These are phyloP conservation scores for Calameuta filiformis DNA, from an alignment of 2,888 invertebrate genomes.

Conservation along the genomic window DNA sequence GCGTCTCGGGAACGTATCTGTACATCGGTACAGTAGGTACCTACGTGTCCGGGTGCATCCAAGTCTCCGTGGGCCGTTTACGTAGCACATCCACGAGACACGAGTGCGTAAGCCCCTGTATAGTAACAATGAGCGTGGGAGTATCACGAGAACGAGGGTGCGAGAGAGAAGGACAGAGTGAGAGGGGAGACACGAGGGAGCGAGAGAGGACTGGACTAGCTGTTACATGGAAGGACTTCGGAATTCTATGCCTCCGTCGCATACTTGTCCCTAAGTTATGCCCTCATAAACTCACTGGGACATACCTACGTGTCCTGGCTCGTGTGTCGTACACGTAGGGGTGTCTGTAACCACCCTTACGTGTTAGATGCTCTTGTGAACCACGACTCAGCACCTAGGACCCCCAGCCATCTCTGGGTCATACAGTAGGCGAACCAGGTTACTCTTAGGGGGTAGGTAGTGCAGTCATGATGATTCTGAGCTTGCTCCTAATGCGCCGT, in stretches of 20 bases:
- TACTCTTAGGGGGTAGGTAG: too few relatives aligned
- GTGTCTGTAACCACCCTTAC: slow-evolving; percentile 1
- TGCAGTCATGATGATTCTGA: too few relatives aligned
- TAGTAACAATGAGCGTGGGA: not conserved
- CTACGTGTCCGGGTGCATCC: not conserved
- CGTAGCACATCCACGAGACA: not conserved
- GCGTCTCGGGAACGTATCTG: too few relatives aligned
- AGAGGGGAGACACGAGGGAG: slow-evolving; percentile 8
- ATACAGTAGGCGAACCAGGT: too few relatives aligned
- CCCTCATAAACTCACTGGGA: slow-evolving; percentile 53
- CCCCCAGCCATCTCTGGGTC: not conserved
- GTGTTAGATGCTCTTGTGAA: not conserved
- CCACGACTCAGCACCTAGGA: not conserved
- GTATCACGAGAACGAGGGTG: slow-evolving; percentile 9
- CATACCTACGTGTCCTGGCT: slow-evolving; percentile 39
- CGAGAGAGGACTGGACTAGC: not conserved
- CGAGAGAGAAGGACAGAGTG: not conserved
- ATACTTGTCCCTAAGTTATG: slow-evolving; percentile 57
- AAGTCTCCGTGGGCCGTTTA: not conserved
- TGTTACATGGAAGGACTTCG: slow-evolving; percentile 20
- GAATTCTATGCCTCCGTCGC: slow-evolving; percentile 44
- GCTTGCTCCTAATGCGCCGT: too few relatives aligned
- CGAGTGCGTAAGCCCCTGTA: not conserved
- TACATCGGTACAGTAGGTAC: not conserved
- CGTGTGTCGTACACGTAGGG: not conserved